phyloP scores from a whole-genome alignment of 2,113 vertebrate species.

The Emydocephalus ijimae region DNA sequence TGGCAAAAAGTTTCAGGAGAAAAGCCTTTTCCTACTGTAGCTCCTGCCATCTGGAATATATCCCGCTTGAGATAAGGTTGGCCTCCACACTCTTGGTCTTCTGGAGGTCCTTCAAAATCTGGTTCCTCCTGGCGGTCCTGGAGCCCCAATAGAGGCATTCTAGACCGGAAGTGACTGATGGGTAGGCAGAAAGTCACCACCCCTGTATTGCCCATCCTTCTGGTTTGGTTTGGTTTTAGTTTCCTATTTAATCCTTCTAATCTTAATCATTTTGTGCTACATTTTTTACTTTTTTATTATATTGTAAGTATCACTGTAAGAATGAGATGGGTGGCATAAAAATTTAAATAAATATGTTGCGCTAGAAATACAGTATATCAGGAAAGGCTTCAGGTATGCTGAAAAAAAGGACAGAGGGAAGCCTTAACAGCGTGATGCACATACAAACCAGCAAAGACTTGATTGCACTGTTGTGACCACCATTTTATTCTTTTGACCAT shows the following conservation, averaged over 20 bases:
- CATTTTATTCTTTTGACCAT: neutral
- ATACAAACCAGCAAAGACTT: neutral
- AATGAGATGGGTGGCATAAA: neutral
- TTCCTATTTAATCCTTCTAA: neutral
- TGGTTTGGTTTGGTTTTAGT: neutral
- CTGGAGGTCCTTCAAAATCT: neutral
- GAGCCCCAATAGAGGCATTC: neutral
- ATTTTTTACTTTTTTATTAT: neutral
- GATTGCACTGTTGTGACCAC: neutral
- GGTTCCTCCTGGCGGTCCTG: neutral
- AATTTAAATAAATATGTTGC: neutral
- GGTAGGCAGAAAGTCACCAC: neutral
- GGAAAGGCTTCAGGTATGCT: neutral
- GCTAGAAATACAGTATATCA: neutral
- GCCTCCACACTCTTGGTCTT: neutral
- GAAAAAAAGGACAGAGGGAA: neutral
- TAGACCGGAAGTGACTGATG: neutral
- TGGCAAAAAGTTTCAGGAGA: neutral
- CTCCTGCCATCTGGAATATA: neutral
- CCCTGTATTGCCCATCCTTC: neutral
- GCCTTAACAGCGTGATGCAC: neutral
- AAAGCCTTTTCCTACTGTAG: no score
- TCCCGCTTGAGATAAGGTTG: no score
- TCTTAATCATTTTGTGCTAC: neutral
- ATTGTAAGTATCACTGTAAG: neutral